These are phyloP conservation scores for Plagiodera versicolora DNA, from an alignment of 2,888 invertebrate genomes.

Conservation along the genomic window DNA sequence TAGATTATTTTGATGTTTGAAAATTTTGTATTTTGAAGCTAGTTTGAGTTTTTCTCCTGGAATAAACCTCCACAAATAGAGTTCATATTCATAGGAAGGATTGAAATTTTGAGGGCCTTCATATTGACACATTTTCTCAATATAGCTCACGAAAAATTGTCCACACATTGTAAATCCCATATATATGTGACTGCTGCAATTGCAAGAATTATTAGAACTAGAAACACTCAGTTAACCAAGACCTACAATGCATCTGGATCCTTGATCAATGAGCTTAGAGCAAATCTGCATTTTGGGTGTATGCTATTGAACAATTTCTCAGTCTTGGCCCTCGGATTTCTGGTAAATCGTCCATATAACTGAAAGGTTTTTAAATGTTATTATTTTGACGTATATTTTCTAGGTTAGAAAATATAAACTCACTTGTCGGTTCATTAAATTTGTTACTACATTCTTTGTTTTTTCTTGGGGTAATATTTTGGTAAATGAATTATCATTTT, in stretches of 20 bases:
- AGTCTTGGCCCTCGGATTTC: constrained; percentile 51
- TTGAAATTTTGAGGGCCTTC: constrained; percentile 35
- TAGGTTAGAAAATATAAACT: constrained; percentile 40
- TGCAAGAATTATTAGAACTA: constrained; percentile 16
- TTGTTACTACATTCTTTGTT: constrained; percentile 39
- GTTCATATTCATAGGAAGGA: constrained; percentile 48
- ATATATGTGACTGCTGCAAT: constrained; percentile 81
- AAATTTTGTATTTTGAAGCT: constrained; percentile 52
- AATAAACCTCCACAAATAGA: constrained; percentile 53
- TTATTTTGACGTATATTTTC: constrained; percentile 34
- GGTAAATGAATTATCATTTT: constrained; percentile 28
- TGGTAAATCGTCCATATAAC: constrained; percentile 52
- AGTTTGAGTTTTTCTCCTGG: constrained; percentile 49
- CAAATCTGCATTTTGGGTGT: constrained; percentile 50
- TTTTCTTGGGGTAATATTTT: constrained; percentile 26
- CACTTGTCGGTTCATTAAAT: constrained; percentile 46
- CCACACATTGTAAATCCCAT: constrained; percentile 96
- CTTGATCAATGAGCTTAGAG: constrained; percentile 41
- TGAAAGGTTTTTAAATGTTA: constrained; percentile 38
- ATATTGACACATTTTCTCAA: constrained; percentile 43
- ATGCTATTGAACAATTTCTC: constrained; percentile 51
- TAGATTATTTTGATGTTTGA: constrained; percentile 42
- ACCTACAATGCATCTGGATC: constrained; percentile 46
- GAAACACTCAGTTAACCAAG: background rate
- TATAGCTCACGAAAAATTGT: constrained; percentile 88